These are phyloP conservation scores for Meta bourneti DNA, from an alignment of 2,888 invertebrate genomes.

Conservation along the genomic window DNA sequence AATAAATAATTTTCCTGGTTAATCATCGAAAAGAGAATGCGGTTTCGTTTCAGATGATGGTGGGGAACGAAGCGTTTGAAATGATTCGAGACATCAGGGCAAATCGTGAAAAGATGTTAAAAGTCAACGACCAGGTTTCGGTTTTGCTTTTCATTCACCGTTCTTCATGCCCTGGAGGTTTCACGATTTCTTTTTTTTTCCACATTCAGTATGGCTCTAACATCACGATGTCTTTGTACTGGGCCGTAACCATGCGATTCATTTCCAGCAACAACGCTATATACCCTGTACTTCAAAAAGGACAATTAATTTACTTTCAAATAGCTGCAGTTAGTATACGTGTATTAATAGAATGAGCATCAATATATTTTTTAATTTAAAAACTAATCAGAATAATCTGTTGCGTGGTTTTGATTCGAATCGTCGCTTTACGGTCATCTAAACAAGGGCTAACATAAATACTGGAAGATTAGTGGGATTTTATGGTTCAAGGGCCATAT, in stretches of 20 bases:
- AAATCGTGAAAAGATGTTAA: slow-evolving; percentile 1
- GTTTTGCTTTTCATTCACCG: background rate
- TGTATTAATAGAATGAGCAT: no score
- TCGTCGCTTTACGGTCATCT: no score
- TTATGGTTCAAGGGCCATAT: no score
- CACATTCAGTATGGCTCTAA: background rate
- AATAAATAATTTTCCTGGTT: background rate
- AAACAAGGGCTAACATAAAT: no score
- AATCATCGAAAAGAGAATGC: background rate
- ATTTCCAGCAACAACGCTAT: background rate
- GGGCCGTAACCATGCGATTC: background rate
- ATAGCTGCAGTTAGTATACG: no score
- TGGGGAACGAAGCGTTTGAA: slow-evolving; percentile 30
- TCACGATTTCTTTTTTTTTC: background rate
- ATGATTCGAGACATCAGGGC: slow-evolving; percentile 28
- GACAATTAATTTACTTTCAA: no score
- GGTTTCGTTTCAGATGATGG: background rate
- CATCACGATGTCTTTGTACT: background rate
- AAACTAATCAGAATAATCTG: no score
- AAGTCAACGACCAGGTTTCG: slow-evolving; percentile 58
- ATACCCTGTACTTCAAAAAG: background rate
- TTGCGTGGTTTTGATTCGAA: no score
- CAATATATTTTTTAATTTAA: no score
- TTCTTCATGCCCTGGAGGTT: background rate
- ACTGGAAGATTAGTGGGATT: no score